These are phyloP conservation scores for Flexamia atlantica DNA, from an alignment of 2,888 invertebrate genomes.

Conservation along the genomic window DNA sequence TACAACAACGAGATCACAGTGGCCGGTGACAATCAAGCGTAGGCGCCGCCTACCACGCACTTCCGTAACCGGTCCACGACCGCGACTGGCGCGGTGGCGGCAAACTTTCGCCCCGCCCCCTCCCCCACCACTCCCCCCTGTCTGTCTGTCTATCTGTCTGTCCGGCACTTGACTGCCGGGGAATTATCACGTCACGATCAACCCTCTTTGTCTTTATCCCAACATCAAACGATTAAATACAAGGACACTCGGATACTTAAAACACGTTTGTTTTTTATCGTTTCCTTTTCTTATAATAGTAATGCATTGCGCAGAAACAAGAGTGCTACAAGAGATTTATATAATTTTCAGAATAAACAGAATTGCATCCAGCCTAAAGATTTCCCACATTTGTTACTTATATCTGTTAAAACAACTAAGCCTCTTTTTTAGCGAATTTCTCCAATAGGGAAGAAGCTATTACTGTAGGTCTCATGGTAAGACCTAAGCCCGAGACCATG, in stretches of 20 bases:
- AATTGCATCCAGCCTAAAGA: too few species aligned
- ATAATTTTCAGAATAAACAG: too few species aligned
- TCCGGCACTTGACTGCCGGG: background rate
- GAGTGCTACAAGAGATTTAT: too few species aligned
- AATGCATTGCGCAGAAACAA: too few species aligned
- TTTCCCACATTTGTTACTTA: too few species aligned
- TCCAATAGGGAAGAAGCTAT: too few species aligned
- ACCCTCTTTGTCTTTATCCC: background rate
- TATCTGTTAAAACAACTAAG: too few species aligned
- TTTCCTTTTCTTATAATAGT: too few species aligned
- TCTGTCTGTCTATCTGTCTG: background rate
- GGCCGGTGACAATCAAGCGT: background rate
- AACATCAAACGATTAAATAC: background rate
- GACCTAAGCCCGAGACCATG: too few species aligned
- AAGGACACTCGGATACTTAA: background rate
- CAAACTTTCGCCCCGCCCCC: constrained; percentile 30
- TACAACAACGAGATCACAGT: background rate
- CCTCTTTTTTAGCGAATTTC: too few species aligned
- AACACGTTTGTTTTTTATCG: background rate
- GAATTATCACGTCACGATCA: constrained; percentile 28
- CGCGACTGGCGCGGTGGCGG: constrained; percentile 29
- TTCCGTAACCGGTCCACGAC: constrained; percentile 30
- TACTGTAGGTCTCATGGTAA: too few species aligned
- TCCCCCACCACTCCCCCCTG: background rate
- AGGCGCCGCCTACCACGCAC: background rate